Conservation (phyloP, 2,113 vertebrate species). For the Varanus salvator region DNA sequence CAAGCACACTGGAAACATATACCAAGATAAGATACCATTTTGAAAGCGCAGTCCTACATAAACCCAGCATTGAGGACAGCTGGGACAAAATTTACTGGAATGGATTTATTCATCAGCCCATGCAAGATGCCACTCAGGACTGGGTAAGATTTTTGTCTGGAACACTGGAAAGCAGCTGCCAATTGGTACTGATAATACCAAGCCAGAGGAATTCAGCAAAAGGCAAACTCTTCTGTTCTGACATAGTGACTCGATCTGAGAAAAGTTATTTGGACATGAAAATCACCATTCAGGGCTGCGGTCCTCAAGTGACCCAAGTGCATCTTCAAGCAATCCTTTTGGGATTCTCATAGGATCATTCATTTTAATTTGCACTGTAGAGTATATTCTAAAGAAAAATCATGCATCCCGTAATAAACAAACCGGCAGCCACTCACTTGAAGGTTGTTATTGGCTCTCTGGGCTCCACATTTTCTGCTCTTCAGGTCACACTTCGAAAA, state of each 20-base stretch:
- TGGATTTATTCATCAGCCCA: no score
- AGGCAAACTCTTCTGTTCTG: no score
- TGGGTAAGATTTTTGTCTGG: no score
- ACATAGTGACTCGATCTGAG: neutral
- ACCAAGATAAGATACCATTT: no score
- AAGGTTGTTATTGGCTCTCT: slow-evolving; percentile 91
- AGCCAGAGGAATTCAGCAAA: no score
- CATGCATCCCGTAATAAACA: slow-evolving; percentile 28
- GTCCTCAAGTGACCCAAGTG: neutral
- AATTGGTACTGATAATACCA: no score
- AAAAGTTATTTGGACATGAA: neutral
- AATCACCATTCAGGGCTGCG: neutral
- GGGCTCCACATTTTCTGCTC: slow-evolving; percentile 82
- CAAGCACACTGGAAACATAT: no score
- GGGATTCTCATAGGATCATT: neutral
- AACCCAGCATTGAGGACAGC: no score
- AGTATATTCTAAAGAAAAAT: slow-evolving; percentile 41
- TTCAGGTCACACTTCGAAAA: slow-evolving; percentile 87
- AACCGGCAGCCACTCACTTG: slow-evolving; percentile 81
- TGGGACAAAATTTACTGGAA: no score
- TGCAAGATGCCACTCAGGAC: neutral
- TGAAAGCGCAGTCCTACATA: no score
- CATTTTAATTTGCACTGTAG: neutral
- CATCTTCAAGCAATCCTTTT: neutral
- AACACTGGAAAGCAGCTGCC: no score